A percentile compares a stretch with the other conserved stretches of the same genome.
These are phyloP conservation scores for Drosophila nigrodunni DNA, from an alignment of 1,140 invertebrate species.

Conservation along the genomic window DNA sequence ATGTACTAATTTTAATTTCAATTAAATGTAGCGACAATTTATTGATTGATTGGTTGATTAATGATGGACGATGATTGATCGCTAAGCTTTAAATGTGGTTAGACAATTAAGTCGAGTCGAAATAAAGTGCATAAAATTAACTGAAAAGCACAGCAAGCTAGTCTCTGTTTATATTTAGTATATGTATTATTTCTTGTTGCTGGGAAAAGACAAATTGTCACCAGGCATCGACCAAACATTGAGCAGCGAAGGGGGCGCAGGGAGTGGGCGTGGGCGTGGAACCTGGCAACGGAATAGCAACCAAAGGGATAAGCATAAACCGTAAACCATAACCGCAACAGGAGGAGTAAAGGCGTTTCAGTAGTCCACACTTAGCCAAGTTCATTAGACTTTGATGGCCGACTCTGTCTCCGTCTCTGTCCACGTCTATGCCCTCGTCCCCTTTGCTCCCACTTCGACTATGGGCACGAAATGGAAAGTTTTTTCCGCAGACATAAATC, in stretches of 20 bases:
- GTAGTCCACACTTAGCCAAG: slow-evolving; percentile 58
- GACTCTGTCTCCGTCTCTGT: not conserved
- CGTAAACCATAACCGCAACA: slow-evolving; percentile 55
- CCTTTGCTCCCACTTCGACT: not conserved
- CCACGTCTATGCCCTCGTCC: too few relatives aligned
- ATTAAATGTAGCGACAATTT: slow-evolving; percentile 49
- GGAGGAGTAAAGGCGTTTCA: slow-evolving; percentile 19
- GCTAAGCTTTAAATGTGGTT: slow-evolving; percentile 81
- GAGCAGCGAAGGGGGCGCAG: not conserved
- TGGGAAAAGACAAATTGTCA: slow-evolving; percentile 67
- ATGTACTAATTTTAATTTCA: slow-evolving; percentile 50
- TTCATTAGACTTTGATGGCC: slow-evolving; percentile 78
- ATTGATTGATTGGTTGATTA: slow-evolving; percentile 27
- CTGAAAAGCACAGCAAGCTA: slow-evolving; percentile 21
- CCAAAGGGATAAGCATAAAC: slow-evolving; percentile 37
- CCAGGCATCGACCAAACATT: slow-evolving; percentile 75
- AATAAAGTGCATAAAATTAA: slow-evolving; percentile 77
- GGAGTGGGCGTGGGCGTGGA: slow-evolving; percentile 1
- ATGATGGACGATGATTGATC: slow-evolving; percentile 49
- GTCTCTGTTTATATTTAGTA: slow-evolving; percentile 31
- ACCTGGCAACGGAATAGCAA: slow-evolving; percentile 62
- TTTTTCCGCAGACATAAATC: slow-evolving; percentile 60
- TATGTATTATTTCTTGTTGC: slow-evolving; percentile 12
- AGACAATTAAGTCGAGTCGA: slow-evolving; percentile 67
- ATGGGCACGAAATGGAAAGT: slow-evolving; percentile 75